A percentile compares a stretch with the other conserved stretches of the same genome.
phyloP scores from a whole-genome alignment of 2,888 invertebrate genomes.

The Microplitis manilae region DNA sequence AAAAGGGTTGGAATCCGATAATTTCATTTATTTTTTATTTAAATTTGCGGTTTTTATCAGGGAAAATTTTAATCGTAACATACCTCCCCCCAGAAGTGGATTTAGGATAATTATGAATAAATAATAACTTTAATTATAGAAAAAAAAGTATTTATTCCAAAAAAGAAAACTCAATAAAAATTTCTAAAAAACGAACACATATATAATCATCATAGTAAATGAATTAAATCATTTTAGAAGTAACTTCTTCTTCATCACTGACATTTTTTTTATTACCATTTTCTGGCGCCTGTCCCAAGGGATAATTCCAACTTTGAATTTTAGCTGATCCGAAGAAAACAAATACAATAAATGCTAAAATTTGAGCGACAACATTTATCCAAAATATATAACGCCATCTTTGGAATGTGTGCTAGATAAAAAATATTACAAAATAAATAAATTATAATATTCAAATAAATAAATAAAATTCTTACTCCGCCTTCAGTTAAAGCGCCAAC shows the following conservation, averaged over 20 bases:
- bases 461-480: conserved; percentile 57
- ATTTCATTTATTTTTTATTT: no score
- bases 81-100: no score
- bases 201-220: neutral
- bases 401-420: conserved; percentile 62
- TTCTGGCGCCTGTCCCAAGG: conserved; percentile 43
- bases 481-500: conserved; percentile 60
- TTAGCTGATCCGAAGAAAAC: conserved; percentile 62
- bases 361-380: conserved; percentile 59
- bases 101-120: no score
- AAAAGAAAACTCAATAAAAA: neutral
- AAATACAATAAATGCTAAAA: conserved; percentile 60
- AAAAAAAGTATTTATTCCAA: no score
- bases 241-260: conserved; percentile 29
- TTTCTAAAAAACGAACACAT: neutral
- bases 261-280: conserved; percentile 2
- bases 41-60: no score
- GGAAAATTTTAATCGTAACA: no score
- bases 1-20: neutral
- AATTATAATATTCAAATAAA: no score
- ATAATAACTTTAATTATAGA: no score
- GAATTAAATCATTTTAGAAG: conserved; percentile 44
- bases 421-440: neutral
- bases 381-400: conserved; percentile 64
- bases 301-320: conserved; percentile 67